Percentiles rank a stretch among this genome's conserved stretches.
phyloP scores from a whole-genome alignment of 2,113 vertebrate genomes.

The Pseudonaja textilis region DNA sequence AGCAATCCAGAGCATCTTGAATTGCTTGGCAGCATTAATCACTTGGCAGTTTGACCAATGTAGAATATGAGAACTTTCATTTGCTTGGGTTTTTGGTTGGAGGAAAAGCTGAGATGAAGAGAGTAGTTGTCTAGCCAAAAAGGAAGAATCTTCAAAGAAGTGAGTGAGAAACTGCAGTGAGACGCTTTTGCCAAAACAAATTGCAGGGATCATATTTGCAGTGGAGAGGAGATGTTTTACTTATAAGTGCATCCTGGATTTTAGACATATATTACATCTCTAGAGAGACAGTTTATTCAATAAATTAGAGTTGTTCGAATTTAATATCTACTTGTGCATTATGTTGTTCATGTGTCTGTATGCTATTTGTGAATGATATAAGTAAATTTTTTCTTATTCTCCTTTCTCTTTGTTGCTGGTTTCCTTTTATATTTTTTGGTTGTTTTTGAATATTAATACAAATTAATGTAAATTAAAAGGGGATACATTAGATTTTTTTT shows the following conservation, averaged over 20 bases:
- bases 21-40: neutral
- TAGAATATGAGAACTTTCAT: neutral
- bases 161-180: neutral
- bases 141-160: neutral
- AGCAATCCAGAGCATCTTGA: neutral
- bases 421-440: neutral
- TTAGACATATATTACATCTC: neutral
- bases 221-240: neutral
- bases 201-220: neutral
- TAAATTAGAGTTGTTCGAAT: neutral
- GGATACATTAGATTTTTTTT: neutral
- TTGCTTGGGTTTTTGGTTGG: neutral
- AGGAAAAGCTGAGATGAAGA: neutral
- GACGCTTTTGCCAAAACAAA: neutral
- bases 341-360: neutral
- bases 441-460: neutral
- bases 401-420: neutral
- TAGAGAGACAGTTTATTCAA: neutral
- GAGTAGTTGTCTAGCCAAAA: neutral
- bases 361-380: neutral
- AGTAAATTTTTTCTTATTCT: neutral
- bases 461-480: neutral
- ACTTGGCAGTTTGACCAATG: neutral
- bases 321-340: neutral
- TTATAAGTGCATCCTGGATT: neutral